Conservation (phyloP, 2,888 invertebrate genomes). For the Bruchidius siliquastri region DNA sequence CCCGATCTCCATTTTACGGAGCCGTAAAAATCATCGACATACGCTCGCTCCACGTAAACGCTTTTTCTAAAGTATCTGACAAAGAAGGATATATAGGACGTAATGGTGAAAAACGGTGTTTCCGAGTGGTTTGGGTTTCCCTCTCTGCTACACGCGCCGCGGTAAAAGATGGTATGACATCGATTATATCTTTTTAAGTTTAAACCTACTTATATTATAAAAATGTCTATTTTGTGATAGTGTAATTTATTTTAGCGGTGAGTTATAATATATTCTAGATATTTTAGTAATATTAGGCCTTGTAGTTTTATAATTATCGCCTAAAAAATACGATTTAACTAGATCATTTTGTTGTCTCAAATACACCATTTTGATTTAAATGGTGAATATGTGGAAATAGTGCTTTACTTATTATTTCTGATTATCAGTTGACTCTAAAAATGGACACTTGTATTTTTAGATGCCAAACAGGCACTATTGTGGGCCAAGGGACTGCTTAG, state of each 20-base stretch:
- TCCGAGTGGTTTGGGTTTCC: background rate
- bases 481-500: constrained; percentile 7
- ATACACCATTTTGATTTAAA: constrained; percentile 10
- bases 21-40: background rate
- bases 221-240: constrained; percentile 12
- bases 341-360: constrained; percentile 6
- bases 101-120: background rate
- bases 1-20: constrained; percentile 7
- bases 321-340: background rate
- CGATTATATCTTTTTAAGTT: constrained; percentile 4
- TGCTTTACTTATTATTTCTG: background rate
- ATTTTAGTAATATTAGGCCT: background rate
- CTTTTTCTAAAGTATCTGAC: background rate
- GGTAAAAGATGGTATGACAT: constrained; percentile 11
- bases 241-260: constrained; percentile 9
- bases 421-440: background rate
- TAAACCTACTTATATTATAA: constrained; percentile 7
- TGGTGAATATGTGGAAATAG: background rate
- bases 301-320: background rate
- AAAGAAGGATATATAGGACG: background rate
- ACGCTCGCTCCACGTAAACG: background rate
- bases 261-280: background rate
- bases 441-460: background rate
- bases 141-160: constrained; percentile 9
- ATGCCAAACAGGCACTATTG: constrained; percentile 12